These are phyloP conservation scores for Lonchura striata DNA, from an alignment of 2,113 vertebrate genomes.

Conservation along the genomic window DNA sequence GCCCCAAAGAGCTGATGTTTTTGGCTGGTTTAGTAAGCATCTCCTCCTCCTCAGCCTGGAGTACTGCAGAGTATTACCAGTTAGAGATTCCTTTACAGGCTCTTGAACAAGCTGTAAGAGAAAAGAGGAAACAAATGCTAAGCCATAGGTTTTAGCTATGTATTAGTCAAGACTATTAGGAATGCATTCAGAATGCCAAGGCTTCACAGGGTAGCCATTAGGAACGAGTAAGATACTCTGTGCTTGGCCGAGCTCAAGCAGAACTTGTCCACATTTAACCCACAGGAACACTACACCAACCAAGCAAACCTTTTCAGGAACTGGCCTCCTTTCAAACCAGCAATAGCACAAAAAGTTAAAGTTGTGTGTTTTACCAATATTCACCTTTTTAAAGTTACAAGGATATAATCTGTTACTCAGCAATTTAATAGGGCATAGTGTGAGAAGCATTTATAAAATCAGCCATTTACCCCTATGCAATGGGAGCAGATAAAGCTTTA, in stretches of 20 bases:
- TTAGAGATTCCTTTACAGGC: background rate
- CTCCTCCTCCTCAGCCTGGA: background rate
- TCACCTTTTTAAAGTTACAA: background rate
- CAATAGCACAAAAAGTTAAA: background rate
- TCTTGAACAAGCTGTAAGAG: background rate
- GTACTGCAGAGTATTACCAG: background rate
- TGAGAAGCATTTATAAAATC: background rate
- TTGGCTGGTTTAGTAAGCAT: background rate
- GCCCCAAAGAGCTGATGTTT: background rate
- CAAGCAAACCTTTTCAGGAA: background rate
- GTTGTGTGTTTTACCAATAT: background rate
- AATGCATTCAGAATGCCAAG: background rate
- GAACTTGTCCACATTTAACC: background rate
- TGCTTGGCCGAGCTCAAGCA: background rate
- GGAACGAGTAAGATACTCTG: background rate
- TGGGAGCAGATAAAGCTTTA: background rate
- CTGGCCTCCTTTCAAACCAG: background rate
- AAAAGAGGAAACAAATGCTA: background rate
- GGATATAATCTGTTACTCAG: background rate
- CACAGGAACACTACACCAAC: background rate
- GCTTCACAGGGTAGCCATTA: fast-evolving
- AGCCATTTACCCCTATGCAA: background rate
- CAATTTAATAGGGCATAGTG: background rate
- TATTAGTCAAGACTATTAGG: background rate
- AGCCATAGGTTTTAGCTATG: background rate